Evolutionary conservation across 2,797 vertebrate genomes (phyloP).

Genomic region (Microctenopoma steveboyesi): DNA sequence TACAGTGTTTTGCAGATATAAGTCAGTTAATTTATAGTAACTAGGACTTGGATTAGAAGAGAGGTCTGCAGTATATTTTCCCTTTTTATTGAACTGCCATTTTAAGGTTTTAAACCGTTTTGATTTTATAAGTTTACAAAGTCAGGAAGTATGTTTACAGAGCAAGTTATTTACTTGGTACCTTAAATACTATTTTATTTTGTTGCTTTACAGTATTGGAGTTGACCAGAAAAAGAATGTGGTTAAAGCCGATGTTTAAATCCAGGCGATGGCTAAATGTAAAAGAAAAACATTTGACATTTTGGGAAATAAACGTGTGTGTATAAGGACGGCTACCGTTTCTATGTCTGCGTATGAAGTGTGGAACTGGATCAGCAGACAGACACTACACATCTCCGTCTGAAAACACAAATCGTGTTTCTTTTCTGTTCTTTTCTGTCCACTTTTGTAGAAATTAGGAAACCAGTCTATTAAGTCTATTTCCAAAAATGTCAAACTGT

Average conservation of each 20-base stretch:
- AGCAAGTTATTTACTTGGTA: conserved; percentile 55
- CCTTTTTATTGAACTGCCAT: conserved; percentile 52
- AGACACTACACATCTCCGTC: neutral
- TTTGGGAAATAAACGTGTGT: neutral
- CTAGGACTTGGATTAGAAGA: conserved; percentile 32
- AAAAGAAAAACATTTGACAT: conserved; percentile 28
- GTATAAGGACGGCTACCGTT: neutral
- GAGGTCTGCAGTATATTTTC: conserved; percentile 34
- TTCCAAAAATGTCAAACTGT: conserved; percentile 24
- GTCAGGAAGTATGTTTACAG: conserved; percentile 74
- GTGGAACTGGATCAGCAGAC: neutral
- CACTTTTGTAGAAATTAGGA: neutral
- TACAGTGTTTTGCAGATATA: conserved; percentile 60
- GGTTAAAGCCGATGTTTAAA: conserved; percentile 21
- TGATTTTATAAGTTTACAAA: conserved; percentile 68
- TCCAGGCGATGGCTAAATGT: conserved; percentile 3
- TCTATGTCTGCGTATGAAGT: neutral
- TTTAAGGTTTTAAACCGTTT: conserved; percentile 53
- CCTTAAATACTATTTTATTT: conserved; percentile 33
- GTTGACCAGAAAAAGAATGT: conserved; percentile 17
- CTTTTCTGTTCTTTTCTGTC: neutral
- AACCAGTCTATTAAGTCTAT: conserved; percentile 7
- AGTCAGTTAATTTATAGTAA: conserved; percentile 39
- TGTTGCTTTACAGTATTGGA: conserved; percentile 51
- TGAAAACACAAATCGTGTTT: neutral